phyloP scores from a whole-genome alignment of 2,888 invertebrate genomes.

The Monoplex corrugatus region DNA sequence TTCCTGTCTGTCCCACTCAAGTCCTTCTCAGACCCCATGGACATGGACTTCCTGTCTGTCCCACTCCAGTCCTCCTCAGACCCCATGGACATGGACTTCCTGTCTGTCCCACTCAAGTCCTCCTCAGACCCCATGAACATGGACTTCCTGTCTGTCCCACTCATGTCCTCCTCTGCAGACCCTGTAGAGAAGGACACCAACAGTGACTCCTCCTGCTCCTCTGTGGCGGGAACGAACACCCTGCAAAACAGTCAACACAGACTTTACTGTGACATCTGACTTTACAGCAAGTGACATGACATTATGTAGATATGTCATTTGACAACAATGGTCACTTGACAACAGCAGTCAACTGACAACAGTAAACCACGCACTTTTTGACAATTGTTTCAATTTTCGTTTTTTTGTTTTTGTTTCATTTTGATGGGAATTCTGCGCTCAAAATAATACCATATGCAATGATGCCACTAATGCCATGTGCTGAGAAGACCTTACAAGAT shows the following conservation, averaged over 20 bases:
- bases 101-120: not conserved
- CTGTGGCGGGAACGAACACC: constrained; percentile 28
- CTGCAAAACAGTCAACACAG: not conserved
- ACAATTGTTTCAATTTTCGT: too few species aligned
- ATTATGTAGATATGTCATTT: too few species aligned
- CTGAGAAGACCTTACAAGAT: too few species aligned
- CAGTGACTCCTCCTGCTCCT: not conserved
- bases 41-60: not conserved
- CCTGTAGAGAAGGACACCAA: not conserved
- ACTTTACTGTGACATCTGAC: not conserved
- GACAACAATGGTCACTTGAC: too few species aligned
- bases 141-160: not conserved
- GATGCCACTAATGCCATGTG: too few species aligned
- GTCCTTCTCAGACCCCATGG: not conserved
- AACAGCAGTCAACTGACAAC: too few species aligned
- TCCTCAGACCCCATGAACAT: not conserved
- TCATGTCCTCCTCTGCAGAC: not conserved
- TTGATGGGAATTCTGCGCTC: too few species aligned
- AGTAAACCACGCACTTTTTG: too few species aligned
- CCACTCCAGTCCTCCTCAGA: not conserved
- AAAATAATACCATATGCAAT: too few species aligned
- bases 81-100: too few species aligned
- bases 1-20: not conserved
- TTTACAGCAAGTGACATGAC: too few species aligned
- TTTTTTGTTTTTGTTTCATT: too few species aligned